phyloP scores from a whole-genome alignment of 2,797 vertebrate genomes.

The Ambastaia sidthimunki region DNA sequence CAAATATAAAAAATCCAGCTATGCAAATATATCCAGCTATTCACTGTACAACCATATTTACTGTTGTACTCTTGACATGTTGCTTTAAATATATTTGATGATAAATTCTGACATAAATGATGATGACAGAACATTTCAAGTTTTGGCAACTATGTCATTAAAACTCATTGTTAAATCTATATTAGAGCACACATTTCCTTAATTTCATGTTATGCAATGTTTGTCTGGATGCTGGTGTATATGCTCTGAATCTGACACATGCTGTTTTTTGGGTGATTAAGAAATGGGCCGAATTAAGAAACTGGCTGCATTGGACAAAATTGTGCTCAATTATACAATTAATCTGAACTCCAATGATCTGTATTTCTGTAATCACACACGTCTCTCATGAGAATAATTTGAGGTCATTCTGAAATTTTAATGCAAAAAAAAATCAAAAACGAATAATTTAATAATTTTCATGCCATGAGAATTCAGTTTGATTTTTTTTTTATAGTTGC shows the following conservation, averaged over 20 bases:
- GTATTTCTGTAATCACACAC: not conserved
- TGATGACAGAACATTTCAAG: not conserved
- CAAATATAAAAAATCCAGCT: no score
- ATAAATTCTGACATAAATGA: not conserved
- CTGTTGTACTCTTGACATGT: no score
- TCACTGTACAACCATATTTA: no score
- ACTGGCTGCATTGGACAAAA: not conserved
- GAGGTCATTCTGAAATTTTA: not conserved
- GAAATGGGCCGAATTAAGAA: not conserved
- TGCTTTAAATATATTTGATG: no score
- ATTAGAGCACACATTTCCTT: conserved; percentile 53
- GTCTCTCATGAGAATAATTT: not conserved
- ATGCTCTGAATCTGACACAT: conserved; percentile 61
- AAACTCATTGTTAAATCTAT: not conserved
- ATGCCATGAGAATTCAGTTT: conserved; percentile 65
- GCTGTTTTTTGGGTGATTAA: conserved; percentile 66
- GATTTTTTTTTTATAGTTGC: conserved; percentile 81
- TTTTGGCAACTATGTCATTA: not conserved
- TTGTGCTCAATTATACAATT: not conserved
- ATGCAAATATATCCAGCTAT: no score
- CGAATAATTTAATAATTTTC: conserved; percentile 45
- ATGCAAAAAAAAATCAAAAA: not conserved
- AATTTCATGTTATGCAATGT: conserved; percentile 52
- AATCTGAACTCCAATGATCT: not conserved
- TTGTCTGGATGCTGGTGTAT: conserved; percentile 78